Percentiles rank a stretch among this genome's conserved stretches.
These are phyloP conservation scores for Lapara coniferarum DNA, from an alignment of 2,888 invertebrate genomes.

Conservation along the genomic window DNA sequence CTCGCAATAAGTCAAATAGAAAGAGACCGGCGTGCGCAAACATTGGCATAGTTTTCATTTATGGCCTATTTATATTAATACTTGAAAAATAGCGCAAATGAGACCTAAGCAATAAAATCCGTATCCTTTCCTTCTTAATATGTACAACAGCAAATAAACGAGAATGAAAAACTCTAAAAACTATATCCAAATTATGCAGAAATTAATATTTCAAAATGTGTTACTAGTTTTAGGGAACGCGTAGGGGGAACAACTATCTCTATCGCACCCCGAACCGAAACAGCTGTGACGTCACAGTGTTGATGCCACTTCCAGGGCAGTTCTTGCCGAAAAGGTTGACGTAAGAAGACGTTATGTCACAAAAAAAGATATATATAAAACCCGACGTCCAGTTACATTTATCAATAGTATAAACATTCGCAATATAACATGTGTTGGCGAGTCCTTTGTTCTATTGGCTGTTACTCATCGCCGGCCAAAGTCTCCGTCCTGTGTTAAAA, in stretches of 20 bases:
- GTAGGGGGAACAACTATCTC: background rate
- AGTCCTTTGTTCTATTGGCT: conserved; percentile 11
- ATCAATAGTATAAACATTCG: background rate
- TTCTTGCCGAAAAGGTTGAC: background rate
- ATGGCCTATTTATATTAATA: background rate
- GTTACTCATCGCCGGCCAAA: conserved; percentile 16
- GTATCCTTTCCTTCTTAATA: too few relatives aligned
- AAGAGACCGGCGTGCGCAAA: background rate
- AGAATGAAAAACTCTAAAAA: too few relatives aligned
- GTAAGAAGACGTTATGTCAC: background rate
- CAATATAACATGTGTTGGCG: background rate
- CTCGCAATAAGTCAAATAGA: conserved; percentile 11
- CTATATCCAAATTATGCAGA: too few relatives aligned
- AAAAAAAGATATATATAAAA: background rate
- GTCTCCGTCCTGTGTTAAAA: background rate
- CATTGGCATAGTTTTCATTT: background rate
- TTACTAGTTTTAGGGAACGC: too few relatives aligned
- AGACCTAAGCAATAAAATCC: too few relatives aligned
- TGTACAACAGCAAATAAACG: too few relatives aligned
- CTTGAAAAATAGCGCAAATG: background rate
- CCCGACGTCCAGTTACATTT: background rate
- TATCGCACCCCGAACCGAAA: background rate
- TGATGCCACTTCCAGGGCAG: background rate
- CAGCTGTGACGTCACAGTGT: too few relatives aligned
- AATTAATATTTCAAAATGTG: too few relatives aligned